phyloP scores from a whole-genome alignment of 2,113 vertebrate species.

The Panurus biarmicus region DNA sequence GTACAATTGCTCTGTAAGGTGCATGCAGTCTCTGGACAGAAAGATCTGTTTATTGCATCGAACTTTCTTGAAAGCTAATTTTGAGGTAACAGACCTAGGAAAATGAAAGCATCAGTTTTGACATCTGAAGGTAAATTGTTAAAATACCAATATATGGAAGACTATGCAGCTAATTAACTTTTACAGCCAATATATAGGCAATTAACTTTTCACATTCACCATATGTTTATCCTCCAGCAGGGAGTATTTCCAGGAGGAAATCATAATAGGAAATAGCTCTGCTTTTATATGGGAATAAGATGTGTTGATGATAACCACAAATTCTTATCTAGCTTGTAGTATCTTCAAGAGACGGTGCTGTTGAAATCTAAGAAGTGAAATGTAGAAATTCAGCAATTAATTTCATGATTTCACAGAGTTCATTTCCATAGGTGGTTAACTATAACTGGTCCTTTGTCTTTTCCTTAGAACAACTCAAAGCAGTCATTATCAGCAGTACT shows the following conservation, averaged over 20 bases:
- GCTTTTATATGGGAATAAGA: slow-evolving; percentile 31
- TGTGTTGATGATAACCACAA: slow-evolving; percentile 37
- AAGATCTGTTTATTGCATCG: neutral
- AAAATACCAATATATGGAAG: slow-evolving; percentile 53
- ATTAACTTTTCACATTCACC: slow-evolving; percentile 67
- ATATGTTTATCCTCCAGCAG: slow-evolving; percentile 59
- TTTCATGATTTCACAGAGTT: neutral
- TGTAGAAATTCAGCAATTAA: neutral
- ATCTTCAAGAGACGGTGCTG: neutral
- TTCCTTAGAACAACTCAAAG: neutral
- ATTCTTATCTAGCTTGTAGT: neutral
- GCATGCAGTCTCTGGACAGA: neutral
- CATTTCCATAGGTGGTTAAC: neutral
- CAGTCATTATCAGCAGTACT: neutral
- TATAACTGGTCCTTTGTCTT: neutral
- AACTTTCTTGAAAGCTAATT: slow-evolving; percentile 11
- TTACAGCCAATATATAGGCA: slow-evolving; percentile 60
- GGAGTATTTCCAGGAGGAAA: slow-evolving; percentile 59
- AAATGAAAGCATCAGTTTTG: slow-evolving; percentile 34
- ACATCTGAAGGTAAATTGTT: slow-evolving; percentile 58
- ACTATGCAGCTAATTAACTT: slow-evolving; percentile 61
- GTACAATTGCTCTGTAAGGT: neutral
- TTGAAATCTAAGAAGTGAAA: neutral
- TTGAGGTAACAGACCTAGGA: slow-evolving; percentile 24
- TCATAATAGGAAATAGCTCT: slow-evolving; percentile 44